Evolutionary conservation across 2,113 vertebrate genomes (phyloP).

Genomic region (Dipodomys stephensi): DNA sequence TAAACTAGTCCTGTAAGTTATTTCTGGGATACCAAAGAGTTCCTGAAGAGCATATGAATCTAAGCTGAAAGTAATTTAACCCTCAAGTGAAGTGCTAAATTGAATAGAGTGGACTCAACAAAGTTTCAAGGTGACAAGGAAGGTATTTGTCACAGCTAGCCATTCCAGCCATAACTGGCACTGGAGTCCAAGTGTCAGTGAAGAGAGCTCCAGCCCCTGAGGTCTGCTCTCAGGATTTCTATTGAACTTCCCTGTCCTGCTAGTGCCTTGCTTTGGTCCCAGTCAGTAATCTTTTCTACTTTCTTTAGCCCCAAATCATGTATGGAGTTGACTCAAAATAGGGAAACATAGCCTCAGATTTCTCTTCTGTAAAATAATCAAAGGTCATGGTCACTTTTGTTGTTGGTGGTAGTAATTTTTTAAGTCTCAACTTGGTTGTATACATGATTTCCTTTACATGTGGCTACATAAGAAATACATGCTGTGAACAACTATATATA

Average conservation of each 20-base stretch:
- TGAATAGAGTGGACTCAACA: neutral
- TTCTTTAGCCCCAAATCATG: neutral
- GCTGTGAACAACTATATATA: neutral
- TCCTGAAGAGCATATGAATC: neutral
- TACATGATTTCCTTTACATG: neutral
- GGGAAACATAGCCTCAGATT: neutral
- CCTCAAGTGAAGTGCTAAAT: neutral
- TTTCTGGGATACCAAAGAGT: neutral
- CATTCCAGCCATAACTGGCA: neutral
- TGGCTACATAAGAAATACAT: neutral
- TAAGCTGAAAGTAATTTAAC: neutral
- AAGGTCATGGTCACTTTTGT: neutral
- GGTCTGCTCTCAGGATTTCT: neutral
- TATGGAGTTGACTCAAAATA: neutral
- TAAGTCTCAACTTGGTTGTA: neutral
- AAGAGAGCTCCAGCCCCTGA: no score
- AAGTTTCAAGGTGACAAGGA: neutral
- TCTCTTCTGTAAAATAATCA: neutral
- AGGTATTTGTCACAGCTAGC: neutral
- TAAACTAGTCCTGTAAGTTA: neutral
- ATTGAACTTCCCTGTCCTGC: neutral
- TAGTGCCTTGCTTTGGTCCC: neutral
- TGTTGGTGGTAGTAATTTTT: neutral
- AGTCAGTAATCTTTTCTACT: neutral
- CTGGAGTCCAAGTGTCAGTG: neutral